Base-by-base conservation (phyloP, 2,888 invertebrate species). In the Cosmopolites sordidus region DNA sequence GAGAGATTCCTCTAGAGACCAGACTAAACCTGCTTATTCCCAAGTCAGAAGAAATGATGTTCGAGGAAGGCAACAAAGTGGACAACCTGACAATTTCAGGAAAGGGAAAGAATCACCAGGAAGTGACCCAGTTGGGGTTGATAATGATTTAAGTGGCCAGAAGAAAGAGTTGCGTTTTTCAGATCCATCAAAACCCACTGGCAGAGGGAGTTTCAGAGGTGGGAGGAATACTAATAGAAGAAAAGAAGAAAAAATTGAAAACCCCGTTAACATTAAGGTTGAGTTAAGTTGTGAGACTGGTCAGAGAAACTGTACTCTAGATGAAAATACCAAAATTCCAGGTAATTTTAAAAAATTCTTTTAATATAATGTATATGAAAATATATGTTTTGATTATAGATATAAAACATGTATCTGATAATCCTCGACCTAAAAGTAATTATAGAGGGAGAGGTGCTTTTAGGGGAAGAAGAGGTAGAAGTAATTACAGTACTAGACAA, bases 251-350 rank as follows among this genome's bases (percentile, higher is more conserved):
- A 51, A 45, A 46, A 58, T 63, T 15, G 57, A 59, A 42, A 61
- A 65, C 45, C 65, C 62, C 1, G 27, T 58, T 5, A 68, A 70
- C 57, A 68, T 70, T 46, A 66, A 64, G 50, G 62, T 70, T 6
- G 62, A 69, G 55, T 44, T 68, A 27, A 62, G 60, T 6, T 64
- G 61, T n/a, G 60, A 63, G 27, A 65, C 68, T 14, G 69, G 69
- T 6, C 57, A 62, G 48, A 62, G 68, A 41, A 68, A 58, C 51
- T 69, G 63, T 51, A 58, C 51, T 8, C 27, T 69, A 16, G 66
- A 66, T 43, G 62, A 65, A 52, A 54, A 47, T n/a, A 58, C 60
- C 8, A 62, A 47, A 48, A 54, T 58, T 37, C 37, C 56, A 39
- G 52, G 56, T 54, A 56, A 15, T 3, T 27, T 22, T 16, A 43